Base-by-base conservation (phyloP, 2,797 vertebrate genomes). In the Mionectes olivaceus region DNA sequence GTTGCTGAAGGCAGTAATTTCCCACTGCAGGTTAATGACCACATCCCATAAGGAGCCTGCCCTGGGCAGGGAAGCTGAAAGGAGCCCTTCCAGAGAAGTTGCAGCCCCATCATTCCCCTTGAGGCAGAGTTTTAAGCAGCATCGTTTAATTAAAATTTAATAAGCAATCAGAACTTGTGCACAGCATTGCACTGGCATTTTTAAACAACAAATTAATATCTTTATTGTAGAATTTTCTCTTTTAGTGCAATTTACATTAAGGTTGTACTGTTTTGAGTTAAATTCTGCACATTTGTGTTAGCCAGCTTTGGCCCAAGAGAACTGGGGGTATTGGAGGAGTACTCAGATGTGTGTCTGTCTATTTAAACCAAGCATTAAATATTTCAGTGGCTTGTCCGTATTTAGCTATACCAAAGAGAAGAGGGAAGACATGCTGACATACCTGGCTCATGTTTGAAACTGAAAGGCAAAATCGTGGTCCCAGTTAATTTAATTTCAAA, bases 81-180 rank as follows among this genome's bases (percentile, higher is more conserved):
- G 37, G 41, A 90, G 71, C 14, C 10, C 10, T 46, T 77, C 53
- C 17, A 7, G 43, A 65, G 55, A 57, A 30, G 21, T 52, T 73
- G 35, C 35, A 75, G 47, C 59, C 56, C 32, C 44, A 35, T 43
- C 50, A 13, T 37, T 46, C 44, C 61, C 65, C 50, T 71, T 17
- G 11, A 73, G 85, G 41, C 44, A 73, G 30, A 16, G 10, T 59
- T 88, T 88, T 53, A 57, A 68, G 33, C 5, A 71, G 53, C 13
- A n/a, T 43, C 70, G 86, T 47, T 77, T 44, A 88, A 94, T 88
- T 81, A 94, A 77, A 69, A 61, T 75, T 41, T 77, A 93, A 87
- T 70, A 71, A 85, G 56, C 43, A 71, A 68, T 77, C 63, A 90
- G 49, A 82, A 74, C 19, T 68, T 14, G 7, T 61, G 37, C 32